Evolutionary conservation across 2,797 vertebrate species (phyloP).

Genomic region (Psittacula derbiana): DNA sequence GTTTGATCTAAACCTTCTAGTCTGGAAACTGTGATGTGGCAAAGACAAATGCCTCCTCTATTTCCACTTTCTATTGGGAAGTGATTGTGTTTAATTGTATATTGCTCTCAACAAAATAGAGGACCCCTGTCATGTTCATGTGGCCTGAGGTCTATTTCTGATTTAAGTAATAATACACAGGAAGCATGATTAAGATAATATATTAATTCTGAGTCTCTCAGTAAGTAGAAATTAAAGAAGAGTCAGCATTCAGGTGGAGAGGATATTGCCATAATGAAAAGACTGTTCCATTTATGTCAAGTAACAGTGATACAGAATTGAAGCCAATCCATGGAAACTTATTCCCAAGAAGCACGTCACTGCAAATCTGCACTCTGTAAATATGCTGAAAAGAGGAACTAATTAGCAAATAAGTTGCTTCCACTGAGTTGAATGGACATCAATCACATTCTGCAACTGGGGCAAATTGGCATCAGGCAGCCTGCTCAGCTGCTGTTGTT

Average conservation of each 20-base stretch:
- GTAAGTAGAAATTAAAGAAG: neutral
- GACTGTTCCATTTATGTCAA: accelerated
- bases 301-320: neutral
- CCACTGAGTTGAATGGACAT: neutral
- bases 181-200: neutral
- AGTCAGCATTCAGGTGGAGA: neutral
- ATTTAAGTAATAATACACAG: neutral
- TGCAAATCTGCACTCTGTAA: neutral
- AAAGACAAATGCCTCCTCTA: neutral
- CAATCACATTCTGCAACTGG: neutral
- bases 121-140: neutral
- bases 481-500: accelerated
- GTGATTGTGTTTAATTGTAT: neutral
- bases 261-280: neutral
- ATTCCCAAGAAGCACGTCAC: neutral
- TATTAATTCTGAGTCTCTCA: neutral
- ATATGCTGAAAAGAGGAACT: neutral
- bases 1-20: neutral
- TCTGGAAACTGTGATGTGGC: neutral
- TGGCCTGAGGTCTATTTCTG: neutral
- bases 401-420: neutral
- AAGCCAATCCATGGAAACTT: neutral
- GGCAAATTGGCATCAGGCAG: accelerated
- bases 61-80: neutral
- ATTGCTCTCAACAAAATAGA: neutral